phyloP scores from a whole-genome alignment of 2,888 invertebrate genomes.

The Andrena haemorrhoa region DNA sequence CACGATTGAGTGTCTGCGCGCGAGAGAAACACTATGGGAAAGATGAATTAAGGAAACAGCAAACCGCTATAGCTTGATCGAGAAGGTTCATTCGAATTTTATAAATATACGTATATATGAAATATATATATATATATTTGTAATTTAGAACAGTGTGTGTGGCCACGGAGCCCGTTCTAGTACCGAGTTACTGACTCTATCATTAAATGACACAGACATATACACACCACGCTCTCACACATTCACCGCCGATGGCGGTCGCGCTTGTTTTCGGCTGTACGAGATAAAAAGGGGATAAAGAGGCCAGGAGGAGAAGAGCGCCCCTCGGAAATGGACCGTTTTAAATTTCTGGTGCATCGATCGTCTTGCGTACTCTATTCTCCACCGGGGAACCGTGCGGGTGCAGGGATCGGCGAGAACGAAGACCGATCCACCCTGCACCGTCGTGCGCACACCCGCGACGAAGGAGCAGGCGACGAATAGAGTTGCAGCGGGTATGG shows the following conservation, averaged over 20 bases:
- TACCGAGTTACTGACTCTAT: constrained; percentile 51
- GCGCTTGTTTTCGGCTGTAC: constrained; percentile 26
- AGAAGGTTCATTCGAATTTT: constrained; percentile 76
- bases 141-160: constrained; percentile 69
- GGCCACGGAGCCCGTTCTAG: constrained; percentile 43
- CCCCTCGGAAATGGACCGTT: neutral
- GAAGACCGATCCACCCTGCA: too few relatives aligned
- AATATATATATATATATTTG: constrained; percentile 75
- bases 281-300: neutral
- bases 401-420: neutral
- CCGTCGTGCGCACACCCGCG: neutral
- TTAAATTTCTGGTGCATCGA: constrained; percentile 15
- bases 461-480: neutral
- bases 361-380: constrained; percentile 1
- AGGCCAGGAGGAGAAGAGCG: neutral
- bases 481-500: constrained; percentile 20
- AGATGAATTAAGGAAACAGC: constrained; percentile 22
- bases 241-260: neutral
- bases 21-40: constrained; percentile 23
- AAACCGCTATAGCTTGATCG: constrained; percentile 65
- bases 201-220: constrained; percentile 24
- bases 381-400: neutral
- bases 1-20: constrained; percentile 17
- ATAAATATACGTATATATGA: constrained; percentile 73
- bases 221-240: neutral